phyloP scores from a whole-genome alignment of 2,113 vertebrate species.

The Cryptomyrus ogoouensis region DNA sequence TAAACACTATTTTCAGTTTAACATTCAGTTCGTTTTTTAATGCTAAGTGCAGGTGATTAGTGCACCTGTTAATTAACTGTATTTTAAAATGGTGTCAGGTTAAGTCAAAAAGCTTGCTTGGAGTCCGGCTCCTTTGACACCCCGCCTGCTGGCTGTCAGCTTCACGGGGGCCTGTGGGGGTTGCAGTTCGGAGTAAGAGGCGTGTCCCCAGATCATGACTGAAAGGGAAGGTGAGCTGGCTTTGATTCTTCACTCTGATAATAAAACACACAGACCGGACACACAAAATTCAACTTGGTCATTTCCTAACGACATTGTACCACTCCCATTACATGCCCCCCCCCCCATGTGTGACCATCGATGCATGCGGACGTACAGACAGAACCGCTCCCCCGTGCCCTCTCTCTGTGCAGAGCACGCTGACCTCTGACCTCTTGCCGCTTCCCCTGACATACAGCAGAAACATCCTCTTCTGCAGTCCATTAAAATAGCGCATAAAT shows the following conservation, averaged over 20 bases:
- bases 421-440: not conserved
- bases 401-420: not conserved
- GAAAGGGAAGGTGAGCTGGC: not conserved
- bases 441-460: conserved; percentile 10
- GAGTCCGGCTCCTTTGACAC: not conserved
- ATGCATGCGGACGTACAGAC: not conserved
- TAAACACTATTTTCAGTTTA: not conserved
- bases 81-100: not conserved
- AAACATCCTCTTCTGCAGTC: not conserved
- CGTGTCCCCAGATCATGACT: not conserved
- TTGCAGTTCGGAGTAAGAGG: not conserved
- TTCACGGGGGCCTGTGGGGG: not conserved
- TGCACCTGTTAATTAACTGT: not conserved
- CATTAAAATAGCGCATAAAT: conserved; percentile 7
- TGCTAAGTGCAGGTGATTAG: not conserved
- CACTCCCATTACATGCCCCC: not conserved
- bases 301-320: not conserved
- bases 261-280: not conserved
- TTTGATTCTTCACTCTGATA: not conserved
- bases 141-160: not conserved
- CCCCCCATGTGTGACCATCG: not conserved
- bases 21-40: not conserved
- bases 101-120: not conserved
- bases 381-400: not conserved
- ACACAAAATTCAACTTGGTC: not conserved